Conservation (phyloP, 2,888 invertebrate genomes). For the Cephus rjabovi region DNA sequence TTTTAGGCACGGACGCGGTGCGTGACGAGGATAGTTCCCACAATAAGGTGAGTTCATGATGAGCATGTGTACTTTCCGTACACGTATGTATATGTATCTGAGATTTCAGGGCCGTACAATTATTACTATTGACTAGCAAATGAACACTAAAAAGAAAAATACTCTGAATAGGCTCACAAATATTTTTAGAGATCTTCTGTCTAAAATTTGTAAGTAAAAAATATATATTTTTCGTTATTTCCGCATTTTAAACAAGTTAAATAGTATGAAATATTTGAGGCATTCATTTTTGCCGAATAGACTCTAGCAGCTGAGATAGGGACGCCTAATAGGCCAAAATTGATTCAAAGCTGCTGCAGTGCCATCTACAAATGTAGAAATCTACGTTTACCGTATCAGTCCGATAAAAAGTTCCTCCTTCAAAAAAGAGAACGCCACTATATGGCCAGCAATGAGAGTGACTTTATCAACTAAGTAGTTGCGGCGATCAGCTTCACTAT, state of each 20-base stretch:
- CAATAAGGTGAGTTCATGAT: constrained; percentile 27
- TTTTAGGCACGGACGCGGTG: constrained; percentile 41
- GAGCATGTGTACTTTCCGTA: not conserved
- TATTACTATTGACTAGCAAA: not conserved
- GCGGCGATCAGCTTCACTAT: not conserved
- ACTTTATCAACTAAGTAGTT: not conserved
- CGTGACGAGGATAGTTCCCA: constrained; percentile 45
- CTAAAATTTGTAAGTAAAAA: not conserved
- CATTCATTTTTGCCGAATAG: not conserved
- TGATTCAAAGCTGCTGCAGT: not conserved
- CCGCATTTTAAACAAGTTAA: not conserved
- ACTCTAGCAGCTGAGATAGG: not conserved
- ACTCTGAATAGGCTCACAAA: not conserved
- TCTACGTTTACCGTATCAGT: not conserved
- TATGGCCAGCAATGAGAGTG: not conserved
- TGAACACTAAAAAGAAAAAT: not conserved
- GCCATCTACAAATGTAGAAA: not conserved
- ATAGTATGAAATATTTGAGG: not conserved
- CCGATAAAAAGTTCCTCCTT: not conserved
- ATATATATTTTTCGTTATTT: not conserved
- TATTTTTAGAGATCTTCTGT: not conserved
- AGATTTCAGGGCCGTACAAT: not conserved
- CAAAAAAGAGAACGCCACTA: not conserved
- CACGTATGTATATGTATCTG: not conserved
- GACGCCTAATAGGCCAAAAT: not conserved